phyloP scores from a whole-genome alignment of 2,797 vertebrate species.

The Acanthiza pusilla region DNA sequence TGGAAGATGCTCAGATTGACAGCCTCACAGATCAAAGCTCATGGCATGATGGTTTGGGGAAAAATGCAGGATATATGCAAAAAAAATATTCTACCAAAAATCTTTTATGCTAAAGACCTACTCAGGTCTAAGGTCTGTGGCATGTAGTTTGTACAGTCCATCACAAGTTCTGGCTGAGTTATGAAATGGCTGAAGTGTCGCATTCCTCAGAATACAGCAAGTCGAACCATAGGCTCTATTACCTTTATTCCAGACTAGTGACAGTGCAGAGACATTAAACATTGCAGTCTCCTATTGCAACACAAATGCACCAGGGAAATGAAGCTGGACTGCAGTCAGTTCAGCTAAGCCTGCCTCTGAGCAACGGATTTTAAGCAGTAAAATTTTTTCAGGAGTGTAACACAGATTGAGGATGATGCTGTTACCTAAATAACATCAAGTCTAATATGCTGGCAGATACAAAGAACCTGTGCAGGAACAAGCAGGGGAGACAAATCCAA shows the following conservation, averaged over 20 bases:
- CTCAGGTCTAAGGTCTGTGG: neutral
- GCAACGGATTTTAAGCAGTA: neutral
- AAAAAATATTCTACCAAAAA: neutral
- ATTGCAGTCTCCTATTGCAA: neutral
- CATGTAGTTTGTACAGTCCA: neutral
- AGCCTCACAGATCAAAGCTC: neutral
- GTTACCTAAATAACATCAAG: neutral
- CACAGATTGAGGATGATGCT: neutral
- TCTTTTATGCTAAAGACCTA: neutral
- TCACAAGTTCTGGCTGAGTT: neutral
- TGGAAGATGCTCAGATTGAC: neutral
- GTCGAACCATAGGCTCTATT: neutral
- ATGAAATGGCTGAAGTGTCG: neutral
- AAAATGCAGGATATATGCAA: neutral
- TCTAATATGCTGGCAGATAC: fast-evolving
- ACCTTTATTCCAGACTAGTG: neutral
- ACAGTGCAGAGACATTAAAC: neutral
- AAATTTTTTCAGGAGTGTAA: neutral
- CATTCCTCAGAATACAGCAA: neutral
- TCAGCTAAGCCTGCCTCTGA: neutral
- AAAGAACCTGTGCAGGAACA: neutral
- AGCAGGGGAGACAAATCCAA: neutral
- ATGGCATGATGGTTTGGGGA: neutral
- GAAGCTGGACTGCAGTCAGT: neutral
- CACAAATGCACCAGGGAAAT: neutral